Evolutionary conservation across 2,888 invertebrate genomes (phyloP).

Genomic region (Stomorhina lunata): DNA sequence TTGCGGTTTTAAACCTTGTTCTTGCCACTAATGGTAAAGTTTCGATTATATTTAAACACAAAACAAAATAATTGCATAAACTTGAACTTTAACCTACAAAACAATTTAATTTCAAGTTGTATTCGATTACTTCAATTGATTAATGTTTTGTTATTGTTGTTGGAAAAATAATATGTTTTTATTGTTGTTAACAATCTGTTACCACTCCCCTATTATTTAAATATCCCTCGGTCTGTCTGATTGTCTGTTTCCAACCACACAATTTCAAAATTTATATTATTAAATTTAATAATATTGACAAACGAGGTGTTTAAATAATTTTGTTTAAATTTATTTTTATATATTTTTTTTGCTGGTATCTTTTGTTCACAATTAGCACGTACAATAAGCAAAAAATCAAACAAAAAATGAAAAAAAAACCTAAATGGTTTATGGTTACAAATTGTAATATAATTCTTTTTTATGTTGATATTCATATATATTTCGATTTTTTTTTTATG

Average conservation of each 20-base stretch:
- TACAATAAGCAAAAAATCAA: constrained; percentile 12
- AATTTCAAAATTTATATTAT: constrained; percentile 21
- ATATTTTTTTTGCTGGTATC: neutral
- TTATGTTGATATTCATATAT: neutral
- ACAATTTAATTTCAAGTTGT: neutral
- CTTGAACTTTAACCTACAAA: constrained; percentile 45
- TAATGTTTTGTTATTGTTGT: neutral
- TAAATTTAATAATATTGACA: constrained; percentile 37
- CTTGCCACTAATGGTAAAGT: no score
- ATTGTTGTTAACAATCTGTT: constrained; percentile 8
- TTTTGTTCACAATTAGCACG: constrained; percentile 42
- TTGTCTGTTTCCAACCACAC: neutral
- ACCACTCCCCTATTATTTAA: neutral
- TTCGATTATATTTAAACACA: neutral
- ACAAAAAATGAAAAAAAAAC: no score
- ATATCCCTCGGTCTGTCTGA: neutral
- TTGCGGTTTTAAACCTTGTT: no score
- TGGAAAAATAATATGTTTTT: neutral
- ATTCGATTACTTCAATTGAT: neutral
- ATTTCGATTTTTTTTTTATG: constrained; percentile 11
- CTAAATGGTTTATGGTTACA: constrained; percentile 29
- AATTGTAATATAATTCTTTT: constrained; percentile 46
- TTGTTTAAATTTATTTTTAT: constrained; percentile 21
- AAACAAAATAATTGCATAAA: constrained; percentile 8
- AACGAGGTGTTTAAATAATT: constrained; percentile 50